phyloP scores from a whole-genome alignment of 2,888 invertebrate genomes.

The Zele albiditarsus region DNA sequence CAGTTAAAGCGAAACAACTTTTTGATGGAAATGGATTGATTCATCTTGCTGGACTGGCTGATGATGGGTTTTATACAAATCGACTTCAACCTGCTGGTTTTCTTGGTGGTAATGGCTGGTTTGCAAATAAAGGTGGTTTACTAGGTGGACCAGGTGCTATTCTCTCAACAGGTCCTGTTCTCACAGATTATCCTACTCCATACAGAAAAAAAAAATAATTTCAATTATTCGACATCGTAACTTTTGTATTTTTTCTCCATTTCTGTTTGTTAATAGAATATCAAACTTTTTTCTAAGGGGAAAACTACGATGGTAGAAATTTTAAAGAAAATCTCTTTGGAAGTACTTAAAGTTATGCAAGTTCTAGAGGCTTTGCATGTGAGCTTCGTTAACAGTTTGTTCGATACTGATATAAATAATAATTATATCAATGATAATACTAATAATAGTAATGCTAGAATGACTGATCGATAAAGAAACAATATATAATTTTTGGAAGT shows the following conservation, averaged over 20 bases:
- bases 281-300: background rate
- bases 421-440: too few relatives aligned
- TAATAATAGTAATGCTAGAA: too few relatives aligned
- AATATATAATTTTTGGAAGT: too few relatives aligned
- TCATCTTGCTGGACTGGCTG: conserved; percentile 55
- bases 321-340: too few relatives aligned
- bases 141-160: conserved; percentile 65
- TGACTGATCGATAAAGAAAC: too few relatives aligned
- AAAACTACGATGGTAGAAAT: too few relatives aligned
- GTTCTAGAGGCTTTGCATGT: too few relatives aligned
- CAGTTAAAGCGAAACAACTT: conserved; percentile 54
- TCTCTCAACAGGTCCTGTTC: conserved; percentile 63
- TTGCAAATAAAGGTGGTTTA: conserved; percentile 66
- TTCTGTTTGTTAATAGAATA: background rate
- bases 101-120: conserved; percentile 66
- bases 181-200: conserved; percentile 65
- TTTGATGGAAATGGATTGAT: conserved; percentile 48
- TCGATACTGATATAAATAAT: too few relatives aligned
- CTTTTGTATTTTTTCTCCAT: background rate
- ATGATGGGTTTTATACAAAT: conserved; percentile 61
- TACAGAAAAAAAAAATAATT: conserved; percentile 56
- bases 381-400: too few relatives aligned
- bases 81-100: conserved; percentile 62
- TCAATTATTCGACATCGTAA: background rate
- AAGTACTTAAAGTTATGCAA: too few relatives aligned